Base-by-base conservation (phyloP, 2,113 vertebrate species). In the Grammomys dolichurus region DNA sequence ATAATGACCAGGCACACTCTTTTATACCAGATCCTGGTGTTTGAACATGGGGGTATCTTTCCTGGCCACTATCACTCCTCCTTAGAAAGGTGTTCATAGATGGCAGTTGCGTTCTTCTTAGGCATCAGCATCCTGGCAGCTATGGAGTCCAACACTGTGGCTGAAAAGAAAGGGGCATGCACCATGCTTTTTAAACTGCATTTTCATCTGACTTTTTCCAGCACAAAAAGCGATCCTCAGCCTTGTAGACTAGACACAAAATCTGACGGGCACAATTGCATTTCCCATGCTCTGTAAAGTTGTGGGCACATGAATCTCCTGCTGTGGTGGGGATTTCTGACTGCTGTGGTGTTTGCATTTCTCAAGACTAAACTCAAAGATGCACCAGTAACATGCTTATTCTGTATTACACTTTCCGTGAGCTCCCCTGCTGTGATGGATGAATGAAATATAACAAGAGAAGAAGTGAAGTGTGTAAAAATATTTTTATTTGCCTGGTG, bases 371-470 rank as follows among this genome's bases (percentile, higher is more conserved):
- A 96, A 86, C 78, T 7, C 67, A 28, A 48, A 43, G 40, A 24
- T 7, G 60, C 19, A 0, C 20, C 56, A 58, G 31, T 58, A 28
- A 14, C 12, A 0, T 33, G 31, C 81, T 24, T 87, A 3, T 85
- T 78, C 70, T 58, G 26, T 40, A 36, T 58, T 16, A 56, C 9
- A 70, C 75, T 78, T 95, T 88, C 67, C 73, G 3, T 70, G 82
- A 96, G 77, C 76, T 70, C 16, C 60, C 0, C 51, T 73, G 51
- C 78, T 92, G 40, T 31, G 26, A 1, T 28, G 90, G 93, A 87
- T 36, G 86, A 93, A 93, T 92, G 90, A 96, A 95, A 75, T 87
- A 43, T 43, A 48, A 63, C 75, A 91, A 60, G 46, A 60, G 33
- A n/a, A 89, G 67, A 96, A 33, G 69, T 77, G 90, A 0, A 40